Conservation (phyloP, 1,140 invertebrate species). For the Pseudomyrmex concolor region DNA sequence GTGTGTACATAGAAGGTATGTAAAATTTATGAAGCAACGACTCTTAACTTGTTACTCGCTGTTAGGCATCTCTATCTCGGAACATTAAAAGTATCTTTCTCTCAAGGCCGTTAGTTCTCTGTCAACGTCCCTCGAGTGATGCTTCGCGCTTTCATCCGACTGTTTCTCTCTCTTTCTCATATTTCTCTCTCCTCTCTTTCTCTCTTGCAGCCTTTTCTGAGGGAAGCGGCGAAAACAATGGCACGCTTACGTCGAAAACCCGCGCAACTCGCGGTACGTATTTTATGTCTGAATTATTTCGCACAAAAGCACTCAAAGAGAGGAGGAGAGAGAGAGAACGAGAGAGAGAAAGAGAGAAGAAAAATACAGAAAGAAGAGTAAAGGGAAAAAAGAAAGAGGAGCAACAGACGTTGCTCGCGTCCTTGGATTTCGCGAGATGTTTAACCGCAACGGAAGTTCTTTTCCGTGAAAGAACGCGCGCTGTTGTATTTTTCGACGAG, state of each 20-base stretch:
- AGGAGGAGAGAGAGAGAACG: no score
- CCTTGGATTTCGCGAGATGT: constrained; percentile 26
- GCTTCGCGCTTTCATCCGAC: constrained; percentile 48
- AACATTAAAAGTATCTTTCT: neutral
- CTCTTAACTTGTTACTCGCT: neutral
- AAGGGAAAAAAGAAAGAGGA: neutral
- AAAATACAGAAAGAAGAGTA: neutral
- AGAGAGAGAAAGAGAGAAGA: neutral
- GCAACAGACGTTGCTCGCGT: constrained; percentile 21
- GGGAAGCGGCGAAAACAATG: constrained; percentile 81
- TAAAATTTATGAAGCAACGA: neutral
- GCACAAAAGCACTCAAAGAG: constrained; percentile 77
- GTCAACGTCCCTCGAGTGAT: constrained; percentile 28
- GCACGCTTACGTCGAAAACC: constrained; percentile 81
- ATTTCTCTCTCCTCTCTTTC: constrained; percentile 44
- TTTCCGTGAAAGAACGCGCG: constrained; percentile 22
- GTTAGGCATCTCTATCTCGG: neutral
- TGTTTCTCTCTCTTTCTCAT: constrained; percentile 50
- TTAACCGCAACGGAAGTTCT: constrained; percentile 40
- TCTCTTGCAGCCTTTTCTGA: constrained; percentile 72
- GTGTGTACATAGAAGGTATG: no score
- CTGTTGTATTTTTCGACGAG: constrained; percentile 39
- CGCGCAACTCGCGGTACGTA: constrained; percentile 75
- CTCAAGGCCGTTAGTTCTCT: constrained; percentile 29
- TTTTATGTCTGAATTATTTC: constrained; percentile 85